Percentiles rank a stretch among this genome's conserved stretches.
These are phyloP conservation scores for Atherinosoma microstoma DNA, from an alignment of 2,797 vertebrate genomes.

Conservation along the genomic window DNA sequence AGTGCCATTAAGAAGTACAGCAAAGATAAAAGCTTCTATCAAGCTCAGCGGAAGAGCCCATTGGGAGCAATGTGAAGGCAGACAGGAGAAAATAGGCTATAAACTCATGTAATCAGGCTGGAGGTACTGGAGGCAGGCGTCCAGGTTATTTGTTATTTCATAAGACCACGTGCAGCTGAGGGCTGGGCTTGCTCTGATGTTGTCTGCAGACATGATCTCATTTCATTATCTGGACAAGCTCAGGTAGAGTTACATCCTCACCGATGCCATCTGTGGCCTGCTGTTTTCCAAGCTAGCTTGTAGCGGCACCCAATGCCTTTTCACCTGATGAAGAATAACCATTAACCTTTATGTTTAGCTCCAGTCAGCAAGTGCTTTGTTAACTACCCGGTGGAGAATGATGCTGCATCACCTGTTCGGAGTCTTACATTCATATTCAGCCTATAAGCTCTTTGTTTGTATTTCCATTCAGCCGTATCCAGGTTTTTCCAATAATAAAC, in stretches of 20 bases:
- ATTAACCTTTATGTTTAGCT: constrained; percentile 47
- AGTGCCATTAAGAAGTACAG: constrained; percentile 56
- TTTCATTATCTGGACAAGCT: constrained; percentile 72
- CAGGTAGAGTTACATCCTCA: constrained; percentile 74
- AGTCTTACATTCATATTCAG: constrained; percentile 17
- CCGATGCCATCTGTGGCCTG: constrained; percentile 66
- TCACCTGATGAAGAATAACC: constrained; percentile 56
- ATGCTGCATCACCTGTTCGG: constrained; percentile 24
- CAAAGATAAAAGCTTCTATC: constrained; percentile 59
- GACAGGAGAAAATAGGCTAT: constrained; percentile 48
- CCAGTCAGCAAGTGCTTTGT: constrained; percentile 17
- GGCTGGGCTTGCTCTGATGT: constrained; percentile 58
- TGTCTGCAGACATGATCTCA: constrained; percentile 67
- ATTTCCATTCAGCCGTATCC: constrained; percentile 39
- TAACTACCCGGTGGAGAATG: constrained; percentile 23
- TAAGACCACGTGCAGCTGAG: constrained; percentile 37
- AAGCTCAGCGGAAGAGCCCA: constrained; percentile 39
- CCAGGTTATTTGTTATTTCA: constrained; percentile 61
- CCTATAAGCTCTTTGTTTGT: constrained; percentile 21
- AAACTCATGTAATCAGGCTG: constrained; percentile 47
- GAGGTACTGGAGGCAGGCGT: constrained; percentile 23
- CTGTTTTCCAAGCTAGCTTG: constrained; percentile 39
- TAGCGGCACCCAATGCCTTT: constrained; percentile 28
- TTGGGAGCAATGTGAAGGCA: constrained; percentile 44
- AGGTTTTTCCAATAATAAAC: constrained; percentile 48